Conservation (phyloP, 2,888 invertebrate species). For the Epirrhoe tristata region DNA sequence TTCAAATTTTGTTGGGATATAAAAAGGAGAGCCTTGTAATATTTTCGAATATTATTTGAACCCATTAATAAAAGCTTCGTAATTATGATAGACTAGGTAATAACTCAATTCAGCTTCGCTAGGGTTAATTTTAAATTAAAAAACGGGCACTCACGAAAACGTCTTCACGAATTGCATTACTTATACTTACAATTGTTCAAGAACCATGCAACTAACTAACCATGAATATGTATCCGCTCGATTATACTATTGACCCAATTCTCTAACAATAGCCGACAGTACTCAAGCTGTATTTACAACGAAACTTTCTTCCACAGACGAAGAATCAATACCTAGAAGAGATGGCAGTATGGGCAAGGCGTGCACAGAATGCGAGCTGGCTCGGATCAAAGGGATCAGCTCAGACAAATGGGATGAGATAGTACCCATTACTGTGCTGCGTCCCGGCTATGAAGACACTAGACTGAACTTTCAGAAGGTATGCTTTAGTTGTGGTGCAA, state of each 20-base stretch:
- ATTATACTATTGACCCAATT: neutral
- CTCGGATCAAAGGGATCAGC: constrained; percentile 72
- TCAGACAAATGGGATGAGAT: constrained; percentile 85
- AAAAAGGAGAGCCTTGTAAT: neutral
- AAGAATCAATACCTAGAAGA: constrained; percentile 74
- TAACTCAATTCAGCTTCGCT: too few relatives aligned
- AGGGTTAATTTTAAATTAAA: too few relatives aligned
- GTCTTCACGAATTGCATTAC: too few relatives aligned
- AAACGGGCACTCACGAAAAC: too few relatives aligned
- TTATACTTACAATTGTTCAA: neutral
- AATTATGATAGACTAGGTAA: too few relatives aligned
- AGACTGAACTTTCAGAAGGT: constrained; percentile 85
- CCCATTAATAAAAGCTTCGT: neutral
- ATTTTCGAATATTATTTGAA: neutral
- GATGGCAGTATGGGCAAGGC: constrained; percentile 78
- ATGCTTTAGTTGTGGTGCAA: neutral
- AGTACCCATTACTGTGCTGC: constrained; percentile 80
- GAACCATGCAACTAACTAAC: neutral
- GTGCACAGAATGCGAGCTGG: constrained; percentile 73
- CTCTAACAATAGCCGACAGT: neutral
- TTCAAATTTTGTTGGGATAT: constrained; percentile 5
- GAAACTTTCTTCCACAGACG: constrained; percentile 62
- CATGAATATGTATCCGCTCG: neutral
- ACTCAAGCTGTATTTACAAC: constrained; percentile 7
- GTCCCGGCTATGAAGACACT: constrained; percentile 85